Evolutionary conservation across 2,888 invertebrate species (phyloP), one percentile per base, ranked within the genome.

Genomic region (Catonia carolina): DNA sequence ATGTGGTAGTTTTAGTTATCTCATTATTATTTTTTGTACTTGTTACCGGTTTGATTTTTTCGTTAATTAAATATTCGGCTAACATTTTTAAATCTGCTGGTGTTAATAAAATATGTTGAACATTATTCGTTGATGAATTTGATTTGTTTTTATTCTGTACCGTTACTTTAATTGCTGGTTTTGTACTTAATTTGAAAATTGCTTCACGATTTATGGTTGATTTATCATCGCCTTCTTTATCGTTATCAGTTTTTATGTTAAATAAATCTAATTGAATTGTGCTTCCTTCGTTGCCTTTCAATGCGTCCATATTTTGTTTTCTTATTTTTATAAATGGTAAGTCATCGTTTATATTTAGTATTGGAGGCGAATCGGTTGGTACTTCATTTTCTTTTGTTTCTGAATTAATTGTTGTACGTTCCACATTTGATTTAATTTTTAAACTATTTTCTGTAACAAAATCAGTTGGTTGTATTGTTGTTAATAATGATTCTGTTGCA

Each of bases 1-100:
- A n/a, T n/a, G n/a, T n/a, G n/a, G n/a, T n/a, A n/a, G n/a, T n/a
- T n/a, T n/a, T n/a, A n/a, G 31, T 6, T 14, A 48, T 39, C 5
- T 23, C 23, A 31, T 58, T 41, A 20, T 53, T 48, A 8, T 48
- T 17, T 14, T 14, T 15, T 2, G 23, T 18, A 20, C 10, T n/a
- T 10, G 17, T 7, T 6, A 50, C 36, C 7, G 59, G 55, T 49
- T 63, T 63, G 8, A 61, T 62, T 39, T 60, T 61, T 51, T 64
- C 62, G 15, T 64, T 61, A 6, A 64, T 64, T 15, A 64, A 49
- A 39, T 60, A 60, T 47, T 64, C 63, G 1, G 64, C 64, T 15
- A 64, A 10, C 15, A 58, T 54, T 59, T 63, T 64, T 18, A 64
- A 51, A 54, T 64, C 64, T 12, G 58, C 56, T 17, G 63, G 64